phyloP scores from a whole-genome alignment of 2,113 vertebrate genomes.

The Neotoma lepida region DNA sequence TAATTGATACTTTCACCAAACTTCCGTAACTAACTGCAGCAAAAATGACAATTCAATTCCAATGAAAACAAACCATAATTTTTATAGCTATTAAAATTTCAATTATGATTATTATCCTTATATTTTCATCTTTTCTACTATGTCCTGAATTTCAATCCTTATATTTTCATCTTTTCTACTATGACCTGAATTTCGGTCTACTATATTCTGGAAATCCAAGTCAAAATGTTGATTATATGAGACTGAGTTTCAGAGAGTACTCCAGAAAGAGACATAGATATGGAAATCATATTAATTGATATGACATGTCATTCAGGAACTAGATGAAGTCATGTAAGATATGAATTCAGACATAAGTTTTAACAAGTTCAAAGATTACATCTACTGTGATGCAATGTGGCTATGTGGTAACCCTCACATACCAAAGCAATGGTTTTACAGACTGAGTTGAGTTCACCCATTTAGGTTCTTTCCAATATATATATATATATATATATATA shows the following conservation, averaged over 20 bases:
- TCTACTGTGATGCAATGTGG: slow-evolving; percentile 8
- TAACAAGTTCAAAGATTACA: not conserved
- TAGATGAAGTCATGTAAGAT: not conserved
- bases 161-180: not conserved
- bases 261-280: not conserved
- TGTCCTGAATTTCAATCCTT: slow-evolving; percentile 35
- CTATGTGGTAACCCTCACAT: not conserved
- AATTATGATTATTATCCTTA: not conserved
- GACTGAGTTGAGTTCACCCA: not conserved
- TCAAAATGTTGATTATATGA: not conserved
- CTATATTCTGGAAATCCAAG: slow-evolving; percentile 8
- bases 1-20: slow-evolving; percentile 8
- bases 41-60: slow-evolving; percentile 32
- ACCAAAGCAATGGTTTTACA: not conserved
- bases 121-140: not conserved
- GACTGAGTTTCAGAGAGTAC: not conserved
- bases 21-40: not conserved
- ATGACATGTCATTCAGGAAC: not conserved
- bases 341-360: not conserved
- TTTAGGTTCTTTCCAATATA: not conserved
- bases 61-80: not conserved
- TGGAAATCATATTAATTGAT: not conserved
- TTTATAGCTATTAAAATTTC: not conserved
- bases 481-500: no score
- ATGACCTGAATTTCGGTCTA: slow-evolving; percentile 31